Evolutionary conservation across 2,888 invertebrate species (phyloP).

Genomic region (Xylophagus ater): DNA sequence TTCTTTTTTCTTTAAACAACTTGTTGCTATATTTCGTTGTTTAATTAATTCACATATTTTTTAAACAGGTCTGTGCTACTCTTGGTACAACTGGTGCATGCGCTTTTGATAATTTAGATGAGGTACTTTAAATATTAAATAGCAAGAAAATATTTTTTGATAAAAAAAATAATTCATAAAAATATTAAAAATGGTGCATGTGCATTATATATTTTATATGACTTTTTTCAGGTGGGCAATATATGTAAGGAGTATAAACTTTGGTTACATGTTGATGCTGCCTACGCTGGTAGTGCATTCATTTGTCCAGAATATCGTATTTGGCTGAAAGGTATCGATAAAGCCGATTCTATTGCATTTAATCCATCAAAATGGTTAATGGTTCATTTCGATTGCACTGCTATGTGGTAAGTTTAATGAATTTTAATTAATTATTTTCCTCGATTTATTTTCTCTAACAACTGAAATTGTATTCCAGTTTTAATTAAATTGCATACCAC

Average conservation of each 20-base stretch:
- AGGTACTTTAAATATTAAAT: constrained; percentile 32
- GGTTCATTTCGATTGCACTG: constrained; percentile 98
- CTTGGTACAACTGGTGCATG: constrained; percentile 96
- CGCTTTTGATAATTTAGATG: constrained; percentile 81
- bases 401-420: constrained; percentile 71
- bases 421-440: constrained; percentile 7
- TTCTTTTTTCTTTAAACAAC: constrained; percentile 6
- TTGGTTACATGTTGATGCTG: constrained; percentile 97
- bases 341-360: constrained; percentile 91
- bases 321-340: constrained; percentile 83
- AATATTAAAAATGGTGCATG: background rate
- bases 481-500: no score
- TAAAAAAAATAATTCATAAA: background rate
- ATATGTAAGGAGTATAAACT: constrained; percentile 67
- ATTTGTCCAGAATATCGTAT: constrained; percentile 90
- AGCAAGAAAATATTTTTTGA: background rate
- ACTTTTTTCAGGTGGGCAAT: constrained; percentile 40
- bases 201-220: background rate
- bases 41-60: constrained; percentile 2
- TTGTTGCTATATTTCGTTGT: constrained; percentile 12
- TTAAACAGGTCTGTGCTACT: constrained; percentile 79
- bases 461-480: no score
- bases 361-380: constrained; percentile 99
- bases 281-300: constrained; percentile 94
- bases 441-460: no score